Conservation (phyloP, 2,113 vertebrate genomes). For the Notothenia rossii region DNA sequence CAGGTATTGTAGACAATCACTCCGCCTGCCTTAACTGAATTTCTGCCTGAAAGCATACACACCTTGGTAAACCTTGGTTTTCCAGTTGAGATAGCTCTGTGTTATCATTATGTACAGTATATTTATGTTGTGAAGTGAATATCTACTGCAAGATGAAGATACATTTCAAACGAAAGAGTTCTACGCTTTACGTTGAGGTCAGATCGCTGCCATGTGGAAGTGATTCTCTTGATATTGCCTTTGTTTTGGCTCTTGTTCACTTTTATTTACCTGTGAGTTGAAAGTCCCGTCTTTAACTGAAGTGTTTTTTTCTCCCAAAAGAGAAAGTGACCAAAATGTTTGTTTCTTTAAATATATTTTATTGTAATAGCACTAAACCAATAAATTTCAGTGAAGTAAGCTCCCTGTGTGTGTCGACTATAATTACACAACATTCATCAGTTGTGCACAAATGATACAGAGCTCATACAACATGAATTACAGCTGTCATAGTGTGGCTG, state of each 20-base stretch:
- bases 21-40: slow-evolving; percentile 75
- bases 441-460: background rate
- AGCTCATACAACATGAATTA: slow-evolving; percentile 5
- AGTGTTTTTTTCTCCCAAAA: slow-evolving; percentile 44
- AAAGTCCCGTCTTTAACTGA: slow-evolving; percentile 49
- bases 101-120: slow-evolving; percentile 74
- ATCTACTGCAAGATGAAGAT: slow-evolving; percentile 66
- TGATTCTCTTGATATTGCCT: slow-evolving; percentile 64
- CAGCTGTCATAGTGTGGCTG: slow-evolving; percentile 13
- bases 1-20: slow-evolving; percentile 74
- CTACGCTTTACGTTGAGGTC: slow-evolving; percentile 68
- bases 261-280: slow-evolving; percentile 52
- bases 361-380: slow-evolving; percentile 82
- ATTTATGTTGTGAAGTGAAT: slow-evolving; percentile 83
- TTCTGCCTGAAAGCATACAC: slow-evolving; percentile 38
- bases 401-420: slow-evolving; percentile 26
- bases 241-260: slow-evolving; percentile 45
- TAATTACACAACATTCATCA: slow-evolving; percentile 37
- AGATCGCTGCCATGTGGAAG: slow-evolving; percentile 68
- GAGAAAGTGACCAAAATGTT: slow-evolving; percentile 61
- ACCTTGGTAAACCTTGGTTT: slow-evolving; percentile 15
- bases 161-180: slow-evolving; percentile 59
- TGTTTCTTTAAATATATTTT: slow-evolving; percentile 81
- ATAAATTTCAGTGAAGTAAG: slow-evolving; percentile 75
- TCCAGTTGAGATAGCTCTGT: slow-evolving; percentile 41